A percentile compares a stretch with the other conserved stretches of the same genome.
Evolutionary conservation across 2,888 invertebrate species (phyloP).

Genomic region (Polydrusus pterygomalis): DNA sequence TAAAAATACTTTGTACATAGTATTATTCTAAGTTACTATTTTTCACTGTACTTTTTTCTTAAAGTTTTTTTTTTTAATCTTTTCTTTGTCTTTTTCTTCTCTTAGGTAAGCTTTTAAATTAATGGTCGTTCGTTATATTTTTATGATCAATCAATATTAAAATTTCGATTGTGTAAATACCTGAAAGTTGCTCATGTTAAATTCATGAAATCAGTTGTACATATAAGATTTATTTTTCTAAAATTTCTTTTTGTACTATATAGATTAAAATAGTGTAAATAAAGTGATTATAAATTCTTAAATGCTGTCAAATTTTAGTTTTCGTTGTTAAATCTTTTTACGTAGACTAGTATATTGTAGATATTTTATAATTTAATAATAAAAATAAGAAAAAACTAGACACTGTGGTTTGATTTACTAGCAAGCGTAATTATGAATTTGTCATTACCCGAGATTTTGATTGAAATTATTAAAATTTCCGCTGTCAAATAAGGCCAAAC

Average conservation of each 20-base stretch:
- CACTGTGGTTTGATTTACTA: neutral
- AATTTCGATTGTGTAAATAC: conserved; percentile 61
- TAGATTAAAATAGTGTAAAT: conserved; percentile 45
- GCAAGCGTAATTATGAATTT: no score
- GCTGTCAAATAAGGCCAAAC: no score
- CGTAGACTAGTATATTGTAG: conserved; percentile 43
- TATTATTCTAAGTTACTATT: conserved; percentile 29
- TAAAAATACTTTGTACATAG: conserved; percentile 65
- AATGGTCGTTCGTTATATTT: conserved; percentile 49
- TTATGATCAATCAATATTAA: conserved; percentile 51
- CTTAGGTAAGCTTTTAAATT: conserved; percentile 31
- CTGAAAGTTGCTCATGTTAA: conserved; percentile 67
- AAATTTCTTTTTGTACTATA: conserved; percentile 37
- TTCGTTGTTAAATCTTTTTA: conserved; percentile 48
- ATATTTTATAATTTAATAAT: conserved; percentile 53
- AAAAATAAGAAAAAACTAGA: conserved; percentile 41
- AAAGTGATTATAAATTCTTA: conserved; percentile 36
- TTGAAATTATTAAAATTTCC: no score
- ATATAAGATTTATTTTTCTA: conserved; percentile 41
- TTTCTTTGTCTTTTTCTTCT: neutral
- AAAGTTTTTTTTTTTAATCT: neutral
- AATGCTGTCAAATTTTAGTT: conserved; percentile 37
- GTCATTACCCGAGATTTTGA: no score
- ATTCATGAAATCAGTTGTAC: conserved; percentile 45
- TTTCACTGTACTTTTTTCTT: conserved; percentile 5